A percentile compares a stretch with the other conserved stretches of the same genome.
phyloP scores from a whole-genome alignment of 2,113 vertebrate species.

The Cranoglanis bouderius region DNA sequence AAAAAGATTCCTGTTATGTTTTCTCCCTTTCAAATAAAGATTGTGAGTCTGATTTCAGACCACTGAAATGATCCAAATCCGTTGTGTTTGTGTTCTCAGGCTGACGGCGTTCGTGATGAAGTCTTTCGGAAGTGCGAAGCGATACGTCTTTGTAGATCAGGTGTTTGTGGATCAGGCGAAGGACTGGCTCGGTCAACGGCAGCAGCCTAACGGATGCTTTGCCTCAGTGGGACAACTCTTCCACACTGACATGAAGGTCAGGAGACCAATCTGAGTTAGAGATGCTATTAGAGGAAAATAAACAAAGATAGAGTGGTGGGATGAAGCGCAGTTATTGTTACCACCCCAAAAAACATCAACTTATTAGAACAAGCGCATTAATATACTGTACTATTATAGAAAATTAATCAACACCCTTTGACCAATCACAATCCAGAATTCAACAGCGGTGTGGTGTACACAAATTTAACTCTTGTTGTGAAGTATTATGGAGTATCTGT shows the following conservation, averaged over 20 bases:
- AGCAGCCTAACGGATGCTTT: slow-evolving; percentile 63
- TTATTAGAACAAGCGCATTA: no score
- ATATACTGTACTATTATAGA: neutral
- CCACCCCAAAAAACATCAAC: no score
- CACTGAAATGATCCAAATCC: neutral
- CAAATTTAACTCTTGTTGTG: no score
- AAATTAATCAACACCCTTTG: neutral
- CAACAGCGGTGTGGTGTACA: neutral
- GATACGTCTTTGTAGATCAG: slow-evolving; percentile 51
- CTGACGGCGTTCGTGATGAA: slow-evolving; percentile 88
- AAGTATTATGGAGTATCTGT: neutral
- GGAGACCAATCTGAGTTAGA: neutral
- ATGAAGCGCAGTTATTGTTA: neutral
- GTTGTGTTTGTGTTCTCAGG: slow-evolving; percentile 63
- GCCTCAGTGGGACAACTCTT: slow-evolving; percentile 70
- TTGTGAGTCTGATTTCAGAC: neutral
- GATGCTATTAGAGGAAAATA: neutral
- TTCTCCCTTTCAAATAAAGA: neutral
- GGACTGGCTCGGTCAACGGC: slow-evolving; percentile 73
- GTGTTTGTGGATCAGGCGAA: slow-evolving; percentile 69
- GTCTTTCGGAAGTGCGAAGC: slow-evolving; percentile 69
- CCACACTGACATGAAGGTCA: slow-evolving; percentile 81
- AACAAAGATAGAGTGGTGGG: neutral
- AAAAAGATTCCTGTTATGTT: no score
- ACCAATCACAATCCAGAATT: neutral